Conservation (phyloP, 2,888 invertebrate species). For the Bombylius major region DNA sequence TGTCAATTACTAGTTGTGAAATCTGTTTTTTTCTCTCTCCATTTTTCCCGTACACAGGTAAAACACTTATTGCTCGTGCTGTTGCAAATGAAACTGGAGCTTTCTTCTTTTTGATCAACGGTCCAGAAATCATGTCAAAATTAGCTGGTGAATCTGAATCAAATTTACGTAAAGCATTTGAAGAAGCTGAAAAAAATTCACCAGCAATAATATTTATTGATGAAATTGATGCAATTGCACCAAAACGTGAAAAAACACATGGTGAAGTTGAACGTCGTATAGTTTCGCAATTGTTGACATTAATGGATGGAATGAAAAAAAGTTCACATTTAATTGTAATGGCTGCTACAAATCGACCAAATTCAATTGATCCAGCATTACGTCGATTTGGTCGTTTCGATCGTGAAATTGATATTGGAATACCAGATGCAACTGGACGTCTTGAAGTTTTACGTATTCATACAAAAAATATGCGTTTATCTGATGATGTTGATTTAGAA, state of each 20-base stretch:
- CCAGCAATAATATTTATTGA: slow-evolving; percentile 99
- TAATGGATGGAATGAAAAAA: slow-evolving; percentile 99
- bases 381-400: slow-evolving; percentile 97
- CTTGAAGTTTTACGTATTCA: slow-evolving; percentile 96
- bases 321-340: slow-evolving; percentile 98
- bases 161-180: slow-evolving; percentile 96
- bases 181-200: slow-evolving; percentile 98
- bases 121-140: slow-evolving; percentile 99
- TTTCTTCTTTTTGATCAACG: slow-evolving; percentile 98
- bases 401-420: slow-evolving; percentile 98
- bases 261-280: slow-evolving; percentile 98
- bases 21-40: background rate
- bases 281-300: slow-evolving; percentile 91
- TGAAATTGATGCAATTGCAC: slow-evolving; percentile 98
- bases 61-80: slow-evolving; percentile 95
- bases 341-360: slow-evolving; percentile 98
- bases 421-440: slow-evolving; percentile 96
- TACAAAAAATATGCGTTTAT: slow-evolving; percentile 99
- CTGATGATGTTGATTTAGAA: slow-evolving; percentile 96
- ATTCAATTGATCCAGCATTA: slow-evolving; percentile 95
- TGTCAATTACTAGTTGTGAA: background rate
- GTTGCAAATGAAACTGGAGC: slow-evolving; percentile 99
- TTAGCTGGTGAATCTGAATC: slow-evolving; percentile 98
- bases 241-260: slow-evolving; percentile 99
- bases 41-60: slow-evolving; percentile 42